Percentiles rank a stretch among this genome's conserved stretches.
phyloP scores from a whole-genome alignment of 2,888 invertebrate species.

The Tetropium fuscum region DNA sequence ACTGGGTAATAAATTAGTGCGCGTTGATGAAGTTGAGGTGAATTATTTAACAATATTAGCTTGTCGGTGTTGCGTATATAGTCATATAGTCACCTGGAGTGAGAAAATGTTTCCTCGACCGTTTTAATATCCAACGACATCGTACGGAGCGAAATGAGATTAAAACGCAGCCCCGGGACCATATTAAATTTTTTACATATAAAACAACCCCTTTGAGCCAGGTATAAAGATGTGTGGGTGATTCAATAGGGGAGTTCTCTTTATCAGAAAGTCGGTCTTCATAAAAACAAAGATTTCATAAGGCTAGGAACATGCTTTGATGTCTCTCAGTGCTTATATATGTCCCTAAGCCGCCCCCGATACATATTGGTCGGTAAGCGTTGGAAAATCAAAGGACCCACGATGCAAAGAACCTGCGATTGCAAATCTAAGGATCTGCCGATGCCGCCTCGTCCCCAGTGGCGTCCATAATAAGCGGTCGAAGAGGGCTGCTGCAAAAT shows the following conservation, averaged over 20 bases:
- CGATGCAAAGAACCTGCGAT: conserved; percentile 55
- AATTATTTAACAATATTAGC: too few relatives aligned
- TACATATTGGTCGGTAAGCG: conserved; percentile 58
- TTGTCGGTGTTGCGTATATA: too few relatives aligned
- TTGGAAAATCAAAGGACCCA: conserved; percentile 57
- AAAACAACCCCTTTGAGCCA: conserved; percentile 24
- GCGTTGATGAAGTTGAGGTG: too few relatives aligned
- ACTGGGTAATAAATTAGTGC: too few relatives aligned
- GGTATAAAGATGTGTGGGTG: conserved; percentile 34
- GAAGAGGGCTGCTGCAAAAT: conserved; percentile 60
- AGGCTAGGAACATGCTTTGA: conserved; percentile 53
- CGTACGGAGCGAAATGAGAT: conserved; percentile 3
- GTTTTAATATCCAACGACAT: not conserved
- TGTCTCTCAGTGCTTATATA: conserved; percentile 43
- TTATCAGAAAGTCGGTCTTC: conserved; percentile 48
- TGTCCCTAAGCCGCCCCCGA: conserved; percentile 35
- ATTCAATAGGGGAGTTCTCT: conserved; percentile 47
- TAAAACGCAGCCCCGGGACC: conserved; percentile 3
- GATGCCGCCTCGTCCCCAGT: conserved; percentile 24
- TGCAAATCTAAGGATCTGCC: conserved; percentile 46
- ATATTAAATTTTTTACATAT: conserved; percentile 15
- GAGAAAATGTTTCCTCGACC: too few relatives aligned
- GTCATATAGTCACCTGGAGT: too few relatives aligned
- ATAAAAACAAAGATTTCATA: conserved; percentile 60
- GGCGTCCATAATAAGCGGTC: conserved; percentile 57